These are phyloP conservation scores for Cyprinodon diabolis DNA, from an alignment of 2,797 vertebrate species.

Conservation along the genomic window DNA sequence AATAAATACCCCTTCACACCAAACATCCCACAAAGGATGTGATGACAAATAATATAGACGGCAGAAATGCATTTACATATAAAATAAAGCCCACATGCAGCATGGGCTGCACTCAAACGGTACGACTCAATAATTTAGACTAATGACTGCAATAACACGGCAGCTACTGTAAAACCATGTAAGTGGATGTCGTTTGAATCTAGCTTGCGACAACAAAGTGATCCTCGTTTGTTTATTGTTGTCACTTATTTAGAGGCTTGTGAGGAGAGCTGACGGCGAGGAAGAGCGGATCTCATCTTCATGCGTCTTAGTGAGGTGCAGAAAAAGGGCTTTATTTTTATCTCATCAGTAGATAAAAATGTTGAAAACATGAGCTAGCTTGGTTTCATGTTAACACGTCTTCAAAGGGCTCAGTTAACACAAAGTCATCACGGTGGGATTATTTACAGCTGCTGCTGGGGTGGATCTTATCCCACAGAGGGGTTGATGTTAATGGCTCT, in stretches of 20 bases:
- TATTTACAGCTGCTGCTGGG: conserved; percentile 7
- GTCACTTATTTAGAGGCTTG: conserved; percentile 23
- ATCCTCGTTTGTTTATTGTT: conserved; percentile 34
- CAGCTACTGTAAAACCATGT: conserved; percentile 61
- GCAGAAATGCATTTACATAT: conserved; percentile 75
- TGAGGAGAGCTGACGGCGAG: conserved; percentile 18
- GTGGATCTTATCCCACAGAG: conserved; percentile 17
- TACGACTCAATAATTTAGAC: conserved; percentile 72
- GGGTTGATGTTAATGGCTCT: not conserved
- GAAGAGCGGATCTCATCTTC: conserved; percentile 28
- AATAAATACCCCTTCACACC: conserved; percentile 57
- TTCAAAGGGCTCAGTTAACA: conserved; percentile 19
- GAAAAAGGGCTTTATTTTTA: conserved; percentile 41
- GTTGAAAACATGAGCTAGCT: conserved; percentile 8
- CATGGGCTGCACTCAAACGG: conserved; percentile 47
- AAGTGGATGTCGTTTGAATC: conserved; percentile 57
- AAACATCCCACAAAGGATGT: conserved; percentile 64
- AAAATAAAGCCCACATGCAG: conserved; percentile 72
- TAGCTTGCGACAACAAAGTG: conserved; percentile 43
- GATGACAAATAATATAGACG: conserved; percentile 70
- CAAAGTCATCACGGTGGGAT: not conserved
- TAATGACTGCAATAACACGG: conserved; percentile 72
- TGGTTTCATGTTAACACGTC: conserved; percentile 29
- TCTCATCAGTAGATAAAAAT: not conserved
- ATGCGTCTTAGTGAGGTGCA: conserved; percentile 11